These are phyloP conservation scores for Callinectes sapidus DNA, from an alignment of 2,888 invertebrate genomes.

Conservation along the genomic window DNA sequence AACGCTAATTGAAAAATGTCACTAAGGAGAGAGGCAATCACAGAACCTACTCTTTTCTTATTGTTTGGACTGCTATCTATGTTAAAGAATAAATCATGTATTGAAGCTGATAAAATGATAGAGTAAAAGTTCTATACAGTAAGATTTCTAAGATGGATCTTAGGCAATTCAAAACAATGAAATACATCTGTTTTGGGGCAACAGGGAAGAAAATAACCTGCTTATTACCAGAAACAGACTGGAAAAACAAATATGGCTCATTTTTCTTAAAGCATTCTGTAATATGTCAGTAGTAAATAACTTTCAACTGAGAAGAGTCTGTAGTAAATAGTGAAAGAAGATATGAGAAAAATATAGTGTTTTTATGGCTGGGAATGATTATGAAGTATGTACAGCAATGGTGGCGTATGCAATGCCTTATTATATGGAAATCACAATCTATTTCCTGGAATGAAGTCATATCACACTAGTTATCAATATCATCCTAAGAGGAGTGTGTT, in stretches of 20 bases:
- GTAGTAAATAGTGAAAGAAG: neutral
- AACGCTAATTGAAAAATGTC: conserved; percentile 51
- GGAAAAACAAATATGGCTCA: neutral
- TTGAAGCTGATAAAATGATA: neutral
- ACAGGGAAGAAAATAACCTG: neutral
- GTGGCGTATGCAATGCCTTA: neutral
- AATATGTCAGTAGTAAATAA: neutral
- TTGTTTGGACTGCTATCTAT: neutral
- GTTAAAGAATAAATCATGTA: neutral
- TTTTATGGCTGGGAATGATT: neutral
- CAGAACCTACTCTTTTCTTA: neutral
- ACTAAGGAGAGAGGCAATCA: conserved; percentile 18
- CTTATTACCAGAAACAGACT: neutral
- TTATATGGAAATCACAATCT: neutral
- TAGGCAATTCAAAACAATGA: neutral
- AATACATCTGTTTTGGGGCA: neutral
- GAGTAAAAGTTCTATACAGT: neutral
- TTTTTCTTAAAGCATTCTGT: neutral
- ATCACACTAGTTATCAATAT: too few species aligned
- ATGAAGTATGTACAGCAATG: neutral
- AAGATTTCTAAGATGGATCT: neutral
- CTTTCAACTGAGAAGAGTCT: neutral
- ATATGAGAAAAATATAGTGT: neutral
- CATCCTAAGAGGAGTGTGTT: too few species aligned
- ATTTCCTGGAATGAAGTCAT: too few species aligned